Percentiles rank a stretch among this genome's conserved stretches.
These are phyloP conservation scores for Hermatobates lingyangjiaoensis DNA, from an alignment of 1,140 invertebrate species.

Conservation along the genomic window DNA sequence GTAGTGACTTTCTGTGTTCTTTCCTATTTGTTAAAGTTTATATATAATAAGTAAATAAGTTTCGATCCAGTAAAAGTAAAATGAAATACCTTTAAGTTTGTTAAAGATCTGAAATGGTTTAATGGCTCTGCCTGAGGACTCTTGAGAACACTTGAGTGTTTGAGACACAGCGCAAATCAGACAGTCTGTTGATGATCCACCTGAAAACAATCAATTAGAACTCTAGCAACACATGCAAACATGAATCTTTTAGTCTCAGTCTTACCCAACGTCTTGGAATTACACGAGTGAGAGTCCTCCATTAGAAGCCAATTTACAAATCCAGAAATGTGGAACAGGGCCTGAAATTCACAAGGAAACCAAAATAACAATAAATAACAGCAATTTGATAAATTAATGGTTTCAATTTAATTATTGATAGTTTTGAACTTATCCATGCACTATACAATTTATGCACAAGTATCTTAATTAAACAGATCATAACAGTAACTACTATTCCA, in stretches of 20 bases:
- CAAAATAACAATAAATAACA: too few species aligned
- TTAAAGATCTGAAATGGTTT: conserved; percentile 43
- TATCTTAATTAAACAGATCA: too few species aligned
- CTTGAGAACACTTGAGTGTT: conserved; percentile 46
- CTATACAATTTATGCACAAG: too few species aligned
- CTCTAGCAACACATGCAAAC: neutral
- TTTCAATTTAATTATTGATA: too few species aligned
- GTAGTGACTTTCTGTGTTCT: too few species aligned
- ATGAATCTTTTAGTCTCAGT: neutral
- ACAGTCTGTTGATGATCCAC: conserved; percentile 31
- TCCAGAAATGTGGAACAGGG: conserved; percentile 71
- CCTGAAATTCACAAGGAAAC: too few species aligned
- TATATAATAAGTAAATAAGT: neutral
- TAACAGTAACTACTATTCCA: too few species aligned
- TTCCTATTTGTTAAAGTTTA: too few species aligned
- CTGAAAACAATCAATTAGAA: neutral
- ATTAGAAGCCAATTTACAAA: conserved; percentile 70
- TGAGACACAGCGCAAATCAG: conserved; percentile 68
- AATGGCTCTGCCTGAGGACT: conserved; percentile 41
- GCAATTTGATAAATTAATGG: too few species aligned
- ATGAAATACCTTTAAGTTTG: conserved; percentile 33
- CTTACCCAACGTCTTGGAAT: neutral
- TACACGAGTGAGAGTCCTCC: conserved; percentile 41
- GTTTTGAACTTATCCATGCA: too few species aligned
- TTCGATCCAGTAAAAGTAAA: neutral